phyloP scores from a whole-genome alignment of 1,140 invertebrate genomes.

The Aphaenogaster ashmeadi region DNA sequence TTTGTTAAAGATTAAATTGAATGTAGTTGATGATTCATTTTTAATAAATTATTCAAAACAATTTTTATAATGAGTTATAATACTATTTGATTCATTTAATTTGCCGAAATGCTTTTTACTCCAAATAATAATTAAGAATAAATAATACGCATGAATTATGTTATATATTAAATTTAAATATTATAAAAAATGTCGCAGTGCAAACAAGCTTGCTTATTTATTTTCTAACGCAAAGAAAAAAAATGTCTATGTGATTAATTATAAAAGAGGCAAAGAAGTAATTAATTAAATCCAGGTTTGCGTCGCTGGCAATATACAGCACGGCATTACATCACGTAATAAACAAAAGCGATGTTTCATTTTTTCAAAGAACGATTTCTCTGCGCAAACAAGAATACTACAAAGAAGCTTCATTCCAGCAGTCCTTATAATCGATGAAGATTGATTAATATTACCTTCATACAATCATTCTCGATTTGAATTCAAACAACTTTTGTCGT shows the following conservation, averaged over 20 bases:
- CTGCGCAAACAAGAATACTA: background rate
- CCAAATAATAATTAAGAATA: constrained; percentile 8
- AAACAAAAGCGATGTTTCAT: background rate
- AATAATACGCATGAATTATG: background rate
- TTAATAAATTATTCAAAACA: background rate
- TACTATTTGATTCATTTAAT: constrained; percentile 9
- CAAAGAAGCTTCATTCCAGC: background rate
- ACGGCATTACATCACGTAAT: background rate
- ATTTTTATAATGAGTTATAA: background rate
- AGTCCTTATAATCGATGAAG: constrained; percentile 28
- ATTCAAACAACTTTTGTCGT: constrained; percentile 14
- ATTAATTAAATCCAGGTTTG: constrained; percentile 39
- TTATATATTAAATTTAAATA: constrained; percentile 20
- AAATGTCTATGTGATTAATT: constrained; percentile 27
- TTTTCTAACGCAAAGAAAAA: background rate
- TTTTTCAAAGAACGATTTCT: background rate
- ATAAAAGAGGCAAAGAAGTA: constrained; percentile 9
- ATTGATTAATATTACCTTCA: constrained; percentile 2
- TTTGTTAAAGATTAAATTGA: background rate
- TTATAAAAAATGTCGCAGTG: background rate
- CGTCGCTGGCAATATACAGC: background rate
- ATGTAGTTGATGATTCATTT: background rate
- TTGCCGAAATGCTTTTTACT: background rate
- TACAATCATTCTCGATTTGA: background rate
- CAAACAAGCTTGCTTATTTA: constrained; percentile 26